phyloP scores from a whole-genome alignment of 2,113 vertebrate species.

The Hirundichthys speculiger region DNA sequence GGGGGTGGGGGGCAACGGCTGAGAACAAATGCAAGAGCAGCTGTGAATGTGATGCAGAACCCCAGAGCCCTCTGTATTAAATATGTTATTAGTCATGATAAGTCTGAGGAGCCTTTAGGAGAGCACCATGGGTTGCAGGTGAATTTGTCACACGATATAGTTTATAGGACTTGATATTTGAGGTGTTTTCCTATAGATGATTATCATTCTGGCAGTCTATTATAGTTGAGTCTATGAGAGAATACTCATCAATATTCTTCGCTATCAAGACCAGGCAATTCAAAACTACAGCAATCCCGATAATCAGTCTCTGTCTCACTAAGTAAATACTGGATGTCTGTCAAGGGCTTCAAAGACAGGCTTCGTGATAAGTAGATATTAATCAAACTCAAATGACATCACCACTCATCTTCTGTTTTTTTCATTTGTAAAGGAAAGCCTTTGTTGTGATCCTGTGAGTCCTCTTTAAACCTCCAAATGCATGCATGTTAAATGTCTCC shows the following conservation, averaged over 20 bases:
- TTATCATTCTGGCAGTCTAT: constrained; percentile 27
- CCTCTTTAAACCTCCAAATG: constrained; percentile 41
- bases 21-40: constrained; percentile 50
- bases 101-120: constrained; percentile 48
- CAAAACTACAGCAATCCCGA: constrained; percentile 49
- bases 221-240: constrained; percentile 32
- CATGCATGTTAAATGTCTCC: too few species aligned
- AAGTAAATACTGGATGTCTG: constrained; percentile 50
- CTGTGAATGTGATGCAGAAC: constrained; percentile 62
- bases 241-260: constrained; percentile 52
- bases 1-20: not conserved
- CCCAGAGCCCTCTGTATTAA: constrained; percentile 53
- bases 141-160: constrained; percentile 30
- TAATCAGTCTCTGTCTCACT: constrained; percentile 50
- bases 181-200: constrained; percentile 31
- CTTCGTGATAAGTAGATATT: constrained; percentile 38
- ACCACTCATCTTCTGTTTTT: constrained; percentile 23
- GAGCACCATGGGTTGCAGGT: constrained; percentile 19
- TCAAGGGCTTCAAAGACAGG: constrained; percentile 48
- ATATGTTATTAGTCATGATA: constrained; percentile 66
- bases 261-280: constrained; percentile 45
- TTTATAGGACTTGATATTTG: constrained; percentile 22
- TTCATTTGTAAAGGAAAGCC: constrained; percentile 24
- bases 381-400: constrained; percentile 50
- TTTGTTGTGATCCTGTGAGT: constrained; percentile 24